A percentile compares a stretch with the other conserved stretches of the same genome.
phyloP scores from a whole-genome alignment of 2,888 invertebrate species.

The Deroplatys truncata region DNA sequence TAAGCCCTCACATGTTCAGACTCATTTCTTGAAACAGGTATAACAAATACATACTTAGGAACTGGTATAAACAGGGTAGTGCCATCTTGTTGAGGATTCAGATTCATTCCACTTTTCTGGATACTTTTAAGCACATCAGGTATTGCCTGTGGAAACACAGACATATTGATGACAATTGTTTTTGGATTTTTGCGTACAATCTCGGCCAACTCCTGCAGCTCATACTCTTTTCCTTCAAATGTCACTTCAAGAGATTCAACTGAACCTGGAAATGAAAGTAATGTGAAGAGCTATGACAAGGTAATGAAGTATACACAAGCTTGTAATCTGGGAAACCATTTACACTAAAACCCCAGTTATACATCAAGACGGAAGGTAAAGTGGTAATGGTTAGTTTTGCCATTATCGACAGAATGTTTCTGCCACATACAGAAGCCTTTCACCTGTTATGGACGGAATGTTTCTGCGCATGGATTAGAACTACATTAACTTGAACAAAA shows the following conservation, averaged over 20 bases:
- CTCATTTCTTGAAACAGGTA: background rate
- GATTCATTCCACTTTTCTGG: constrained; percentile 76
- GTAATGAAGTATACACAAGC: background rate
- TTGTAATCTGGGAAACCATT: too few species aligned
- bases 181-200: constrained; percentile 84
- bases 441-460: too few species aligned
- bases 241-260: constrained; percentile 72
- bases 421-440: too few species aligned
- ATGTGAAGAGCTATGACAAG: background rate
- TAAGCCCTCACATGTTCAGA: background rate
- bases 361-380: too few species aligned
- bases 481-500: too few species aligned
- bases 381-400: too few species aligned
- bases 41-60: constrained; percentile 63
- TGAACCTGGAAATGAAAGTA: constrained; percentile 52
- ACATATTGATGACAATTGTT: constrained; percentile 77
- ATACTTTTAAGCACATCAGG: constrained; percentile 74
- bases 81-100: constrained; percentile 94
- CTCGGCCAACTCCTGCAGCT: constrained; percentile 83
- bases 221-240: constrained; percentile 75
- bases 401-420: too few species aligned
- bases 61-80: constrained; percentile 83
- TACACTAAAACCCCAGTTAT: too few species aligned
- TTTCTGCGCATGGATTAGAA: too few species aligned
- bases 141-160: constrained; percentile 80